These are phyloP conservation scores for Drosophila trichaetosa DNA, from an alignment of 2,888 invertebrate genomes.

Conservation along the genomic window DNA sequence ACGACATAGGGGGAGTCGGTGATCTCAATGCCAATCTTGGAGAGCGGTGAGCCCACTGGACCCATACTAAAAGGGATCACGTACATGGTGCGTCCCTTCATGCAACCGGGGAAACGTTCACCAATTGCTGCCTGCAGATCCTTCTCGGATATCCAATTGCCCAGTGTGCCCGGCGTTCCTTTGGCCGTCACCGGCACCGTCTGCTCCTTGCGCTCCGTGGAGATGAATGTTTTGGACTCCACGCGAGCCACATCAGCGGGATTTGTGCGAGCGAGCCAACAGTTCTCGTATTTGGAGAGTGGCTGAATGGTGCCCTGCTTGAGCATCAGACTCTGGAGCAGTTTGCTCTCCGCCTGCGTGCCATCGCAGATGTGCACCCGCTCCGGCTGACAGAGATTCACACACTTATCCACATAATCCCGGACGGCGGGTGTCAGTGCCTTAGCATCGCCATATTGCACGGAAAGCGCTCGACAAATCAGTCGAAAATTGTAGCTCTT, in stretches of 20 bases:
- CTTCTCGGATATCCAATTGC: constrained; percentile 95
- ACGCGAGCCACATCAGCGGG: constrained; percentile 99
- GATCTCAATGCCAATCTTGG: constrained; percentile 98
- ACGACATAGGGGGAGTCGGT: constrained; percentile 99
- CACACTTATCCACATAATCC: constrained; percentile 91
- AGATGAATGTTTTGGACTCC: constrained; percentile 97
- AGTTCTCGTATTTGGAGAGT: constrained; percentile 95
- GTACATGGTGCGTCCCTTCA: constrained; percentile 98
- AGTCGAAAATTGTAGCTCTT: constrained; percentile 63
- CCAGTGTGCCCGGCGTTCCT: constrained; percentile 93
- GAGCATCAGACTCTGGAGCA: constrained; percentile 90
- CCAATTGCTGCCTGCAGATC: constrained; percentile 92
- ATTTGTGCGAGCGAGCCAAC: constrained; percentile 97
- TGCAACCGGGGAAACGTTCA: constrained; percentile 94
- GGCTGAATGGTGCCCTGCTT: constrained; percentile 92
- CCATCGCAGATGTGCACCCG: constrained; percentile 97
- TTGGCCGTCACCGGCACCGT: constrained; percentile 92
- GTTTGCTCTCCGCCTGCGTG: constrained; percentile 91
- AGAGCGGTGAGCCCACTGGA: constrained; percentile 96
- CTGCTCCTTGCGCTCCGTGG: constrained; percentile 91
- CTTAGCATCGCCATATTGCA: constrained; percentile 85
- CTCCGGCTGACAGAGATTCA: constrained; percentile 93
- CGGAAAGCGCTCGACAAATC: constrained; percentile 65
- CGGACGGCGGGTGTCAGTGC: constrained; percentile 86
- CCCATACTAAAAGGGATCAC: constrained; percentile 99